Conservation (phyloP, 2,113 vertebrate species). For the Mesocricetus auratus region DNA sequence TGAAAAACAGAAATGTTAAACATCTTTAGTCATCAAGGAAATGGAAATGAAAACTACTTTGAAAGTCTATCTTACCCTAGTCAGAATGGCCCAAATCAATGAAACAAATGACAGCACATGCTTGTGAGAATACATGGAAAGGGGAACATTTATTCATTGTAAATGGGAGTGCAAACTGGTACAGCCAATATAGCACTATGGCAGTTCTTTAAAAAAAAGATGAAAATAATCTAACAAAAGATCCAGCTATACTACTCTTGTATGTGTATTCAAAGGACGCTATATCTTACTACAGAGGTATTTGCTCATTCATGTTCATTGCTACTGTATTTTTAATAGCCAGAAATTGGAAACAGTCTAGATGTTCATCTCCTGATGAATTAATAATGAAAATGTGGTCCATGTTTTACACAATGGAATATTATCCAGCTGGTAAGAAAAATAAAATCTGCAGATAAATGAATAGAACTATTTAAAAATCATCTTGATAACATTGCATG, state of each 20-base stretch:
- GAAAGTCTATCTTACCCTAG: background rate
- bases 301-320: background rate
- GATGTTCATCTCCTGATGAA: background rate
- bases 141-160: background rate
- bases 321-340: background rate
- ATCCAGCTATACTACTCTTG: background rate
- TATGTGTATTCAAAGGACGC: background rate
- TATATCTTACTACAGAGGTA: background rate
- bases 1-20: background rate
- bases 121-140: background rate
- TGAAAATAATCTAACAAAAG: background rate
- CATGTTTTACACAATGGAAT: background rate
- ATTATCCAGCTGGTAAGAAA: background rate
- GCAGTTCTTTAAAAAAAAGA: background rate
- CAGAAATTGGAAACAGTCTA: background rate
- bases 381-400: background rate
- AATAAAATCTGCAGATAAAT: background rate
- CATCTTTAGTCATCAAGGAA: background rate
- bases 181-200: background rate
- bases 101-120: background rate
- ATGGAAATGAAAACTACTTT: background rate
- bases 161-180: background rate
- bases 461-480: background rate
- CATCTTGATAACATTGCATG: background rate
- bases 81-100: background rate